Evolutionary conservation across 2,797 vertebrate species (phyloP), one percentile per base, ranked within the genome.

Genomic region (Tokudaia muenninki): DNA sequence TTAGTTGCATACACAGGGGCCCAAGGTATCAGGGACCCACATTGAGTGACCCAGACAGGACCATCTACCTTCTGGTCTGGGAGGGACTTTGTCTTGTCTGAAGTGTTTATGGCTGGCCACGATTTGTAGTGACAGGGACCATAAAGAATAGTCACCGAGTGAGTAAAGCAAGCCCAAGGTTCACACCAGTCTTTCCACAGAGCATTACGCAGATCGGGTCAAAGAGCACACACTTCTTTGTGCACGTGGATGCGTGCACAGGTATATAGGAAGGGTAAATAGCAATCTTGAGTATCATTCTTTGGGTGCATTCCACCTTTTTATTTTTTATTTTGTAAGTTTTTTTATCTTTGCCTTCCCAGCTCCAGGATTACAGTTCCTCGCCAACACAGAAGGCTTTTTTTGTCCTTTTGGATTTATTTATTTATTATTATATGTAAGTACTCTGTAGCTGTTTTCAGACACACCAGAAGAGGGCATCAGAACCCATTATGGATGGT

Each of bases 21-120:
- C 57, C 81, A 65, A 37, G 72, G 21, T 50, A 37, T 44, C 34
- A 11, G 59, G 17, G 26, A 65, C n/a, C 22, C 44, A 16, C 57
- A 50, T 34, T 26, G 47, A 41, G 17, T 19, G 29, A 50, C 21
- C 4, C 7, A 34, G 86, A 34, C 37, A 59, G 7, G 52, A 1
- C 79, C 29, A 26, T 10, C 47, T 34, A 67, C 65, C 65, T 14
- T 65, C 92, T 24, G 29, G 44, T 17, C 78, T 12, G 37, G 81
- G 14, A 12, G 57, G 75, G 90, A 57, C 87, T 70, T 78, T 12
- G 17, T 70, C 79, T 19, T 8, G 8, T 31, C 10, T 63, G 92
- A 82, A 90, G 44, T 50, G 57, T 87, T 97, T 92, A 94, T 77
- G 87, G 31, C 75, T 19, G 41, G 82, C 11, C 50, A 24, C 65